A percentile compares a stretch with the other conserved stretches of the same genome.
Conservation (phyloP, 2,113 vertebrate species). For the Chamaea fasciata region DNA sequence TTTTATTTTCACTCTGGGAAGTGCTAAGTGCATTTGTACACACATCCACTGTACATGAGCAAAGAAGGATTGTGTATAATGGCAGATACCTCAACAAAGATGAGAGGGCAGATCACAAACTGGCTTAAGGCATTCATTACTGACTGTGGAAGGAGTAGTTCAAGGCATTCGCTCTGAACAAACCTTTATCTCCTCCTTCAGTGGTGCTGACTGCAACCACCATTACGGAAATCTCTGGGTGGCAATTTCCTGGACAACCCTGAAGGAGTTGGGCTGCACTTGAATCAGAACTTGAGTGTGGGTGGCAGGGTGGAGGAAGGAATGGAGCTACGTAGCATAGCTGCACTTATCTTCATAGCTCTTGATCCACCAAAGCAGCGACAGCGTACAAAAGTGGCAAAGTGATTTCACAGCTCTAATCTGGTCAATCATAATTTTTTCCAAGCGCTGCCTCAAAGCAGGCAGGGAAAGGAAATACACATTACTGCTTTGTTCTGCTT, state of each 20-base stretch:
- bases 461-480: not conserved
- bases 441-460: conserved; percentile 29
- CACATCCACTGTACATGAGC: not conserved
- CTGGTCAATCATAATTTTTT: conserved; percentile 47
- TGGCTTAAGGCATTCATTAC: not conserved
- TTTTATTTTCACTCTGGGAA: not conserved
- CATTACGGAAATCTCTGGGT: conserved; percentile 36
- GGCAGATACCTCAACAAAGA: conserved; percentile 29
- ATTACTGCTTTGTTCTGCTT: not conserved
- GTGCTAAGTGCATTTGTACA: not conserved
- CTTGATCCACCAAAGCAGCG: conserved; percentile 19
- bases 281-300: conserved; percentile 11
- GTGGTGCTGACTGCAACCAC: conserved; percentile 20
- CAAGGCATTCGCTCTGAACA: conserved; percentile 25
- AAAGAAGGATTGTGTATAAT: not conserved
- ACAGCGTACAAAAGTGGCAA: conserved; percentile 16
- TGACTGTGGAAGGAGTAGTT: not conserved
- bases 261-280: not conserved
- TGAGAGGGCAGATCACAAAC: conserved; percentile 27
- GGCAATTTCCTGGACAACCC: conserved; percentile 66
- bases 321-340: not conserved
- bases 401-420: conserved; percentile 54
- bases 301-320: not conserved
- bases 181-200: conserved; percentile 51
- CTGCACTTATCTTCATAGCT: conserved; percentile 46